These are phyloP conservation scores for Lycopodina hypogea DNA, from an alignment of 37 sponge, comb jelly and placozoan species.

Conservation along the genomic window DNA sequence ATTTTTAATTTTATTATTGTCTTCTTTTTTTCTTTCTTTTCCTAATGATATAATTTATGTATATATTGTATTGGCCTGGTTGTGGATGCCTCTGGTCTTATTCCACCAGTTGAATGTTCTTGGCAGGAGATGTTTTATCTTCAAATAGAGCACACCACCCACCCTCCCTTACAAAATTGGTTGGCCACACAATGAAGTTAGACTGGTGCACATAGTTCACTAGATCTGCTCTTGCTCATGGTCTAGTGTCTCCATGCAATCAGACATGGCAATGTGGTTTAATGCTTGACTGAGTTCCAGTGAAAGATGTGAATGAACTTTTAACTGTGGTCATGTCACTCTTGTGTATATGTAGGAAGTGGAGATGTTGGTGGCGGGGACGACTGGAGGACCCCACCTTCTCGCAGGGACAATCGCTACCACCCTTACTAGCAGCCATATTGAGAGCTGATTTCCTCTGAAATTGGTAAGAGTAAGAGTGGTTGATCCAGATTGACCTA, in stretches of 20 bases:
- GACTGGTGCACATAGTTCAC: constrained; percentile 36
- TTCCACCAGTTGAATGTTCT: constrained; percentile 2
- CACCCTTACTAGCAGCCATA: constrained; percentile 48
- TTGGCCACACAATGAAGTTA: constrained; percentile 16
- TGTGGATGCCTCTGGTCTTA: not conserved
- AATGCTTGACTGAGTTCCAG: no score
- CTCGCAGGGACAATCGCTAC: constrained; percentile 28
- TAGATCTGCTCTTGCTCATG: not conserved
- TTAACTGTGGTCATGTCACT: no score
- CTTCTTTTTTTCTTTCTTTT: no score
- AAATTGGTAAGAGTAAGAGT: no score
- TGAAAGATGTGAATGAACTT: no score
- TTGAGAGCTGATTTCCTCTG: no score
- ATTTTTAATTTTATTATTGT: not conserved
- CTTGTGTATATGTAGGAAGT: no score
- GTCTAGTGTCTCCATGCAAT: constrained; percentile 31
- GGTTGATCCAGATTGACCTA: no score
- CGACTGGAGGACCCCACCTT: constrained; percentile 22
- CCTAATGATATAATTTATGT: no score
- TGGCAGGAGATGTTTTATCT: not conserved
- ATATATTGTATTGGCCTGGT: not conserved
- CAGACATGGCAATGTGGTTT: not conserved
- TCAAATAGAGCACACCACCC: not conserved
- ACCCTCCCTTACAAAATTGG: not conserved
- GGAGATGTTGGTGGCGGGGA: not conserved